Evolutionary conservation across 2,888 invertebrate species (phyloP), one percentile per base, ranked within the genome.

Genomic region (Ennomos quercinarius): DNA sequence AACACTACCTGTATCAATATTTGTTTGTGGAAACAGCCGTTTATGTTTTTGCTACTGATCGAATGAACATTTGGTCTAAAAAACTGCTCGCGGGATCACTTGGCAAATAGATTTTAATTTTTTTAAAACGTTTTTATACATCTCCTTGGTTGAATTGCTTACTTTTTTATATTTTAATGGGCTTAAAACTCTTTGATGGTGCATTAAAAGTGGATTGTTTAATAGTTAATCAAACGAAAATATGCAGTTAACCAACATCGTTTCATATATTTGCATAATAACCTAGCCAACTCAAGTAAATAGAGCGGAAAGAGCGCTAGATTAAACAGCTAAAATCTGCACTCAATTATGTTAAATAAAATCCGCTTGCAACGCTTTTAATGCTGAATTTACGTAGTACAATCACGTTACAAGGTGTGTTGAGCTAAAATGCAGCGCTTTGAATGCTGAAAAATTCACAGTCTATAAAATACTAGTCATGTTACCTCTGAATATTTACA

Each of bases 321-420:
- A 53, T 50, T 54, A 48, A 43, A 50, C 49, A 54, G 43, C 51
- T 58, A 58, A 41, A 62, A 55, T 55, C 44, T 48, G 53, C 53
- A 54, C 62, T 62, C 57, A 62, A 55, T 62, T 62, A 47, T 50
- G 54, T 51, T 48, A 58, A 62, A 55, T 55, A 58, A 57, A 62
- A 51, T 52, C 47, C 17, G 55, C 58, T 58, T 57, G 47, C 54
- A 55, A 41, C 57, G 57, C 43, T 57, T 27, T 57, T 54, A 57
- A 43, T 50, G 49, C 39, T 8, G 38, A 43, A 27, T 61, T 53
- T 41, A 57, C 37, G 57, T 49, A 53, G 41, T 51, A 13, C 46
- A 50, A 57, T 47, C 57, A 57, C 54, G 57, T 53, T 50, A 50
- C 37, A 13, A 12, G 10, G 11, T 35, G 43, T 17, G 36, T 45